These are phyloP conservation scores for Pseudomugil tenellus DNA, from an alignment of 2,797 vertebrate species.

Conservation along the genomic window DNA sequence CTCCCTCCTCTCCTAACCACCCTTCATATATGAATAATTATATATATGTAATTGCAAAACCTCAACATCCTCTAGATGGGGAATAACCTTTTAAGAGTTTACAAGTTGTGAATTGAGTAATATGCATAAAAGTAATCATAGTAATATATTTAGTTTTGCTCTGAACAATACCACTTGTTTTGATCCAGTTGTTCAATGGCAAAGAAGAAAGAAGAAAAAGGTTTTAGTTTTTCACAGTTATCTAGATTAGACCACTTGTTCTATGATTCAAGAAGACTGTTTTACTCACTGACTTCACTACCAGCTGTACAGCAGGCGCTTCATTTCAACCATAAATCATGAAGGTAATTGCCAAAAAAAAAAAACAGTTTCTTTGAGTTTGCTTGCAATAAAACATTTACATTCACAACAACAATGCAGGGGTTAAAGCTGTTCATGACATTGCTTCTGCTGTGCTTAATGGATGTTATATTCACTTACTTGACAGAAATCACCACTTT, in stretches of 20 bases:
- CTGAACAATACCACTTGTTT: too few relatives aligned
- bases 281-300: constrained; percentile 4
- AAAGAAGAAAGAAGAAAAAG: not conserved
- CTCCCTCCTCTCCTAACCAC: too few relatives aligned
- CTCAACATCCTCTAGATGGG: too few relatives aligned
- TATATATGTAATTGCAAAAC: too few relatives aligned
- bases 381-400: not conserved
- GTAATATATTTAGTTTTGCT: too few relatives aligned
- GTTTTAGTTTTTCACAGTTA: constrained; percentile 6
- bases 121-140: too few relatives aligned
- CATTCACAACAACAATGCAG: not conserved
- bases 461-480: constrained; percentile 12
- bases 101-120: too few relatives aligned
- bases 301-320: not conserved
- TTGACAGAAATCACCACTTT: constrained; percentile 45
- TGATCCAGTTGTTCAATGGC: too few relatives aligned
- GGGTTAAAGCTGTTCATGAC: constrained; percentile 1
- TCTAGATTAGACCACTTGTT: not conserved
- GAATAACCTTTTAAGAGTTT: too few relatives aligned
- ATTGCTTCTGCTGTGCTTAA: constrained; percentile 1
- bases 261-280: constrained; percentile 1
- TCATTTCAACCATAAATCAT: constrained; percentile 9
- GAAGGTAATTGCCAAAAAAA: constrained; percentile 22
- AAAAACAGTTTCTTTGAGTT: not conserved
- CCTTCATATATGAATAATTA: too few relatives aligned